phyloP scores from a whole-genome alignment of 2,113 vertebrate species.

The Pygoscelis antarcticus region DNA sequence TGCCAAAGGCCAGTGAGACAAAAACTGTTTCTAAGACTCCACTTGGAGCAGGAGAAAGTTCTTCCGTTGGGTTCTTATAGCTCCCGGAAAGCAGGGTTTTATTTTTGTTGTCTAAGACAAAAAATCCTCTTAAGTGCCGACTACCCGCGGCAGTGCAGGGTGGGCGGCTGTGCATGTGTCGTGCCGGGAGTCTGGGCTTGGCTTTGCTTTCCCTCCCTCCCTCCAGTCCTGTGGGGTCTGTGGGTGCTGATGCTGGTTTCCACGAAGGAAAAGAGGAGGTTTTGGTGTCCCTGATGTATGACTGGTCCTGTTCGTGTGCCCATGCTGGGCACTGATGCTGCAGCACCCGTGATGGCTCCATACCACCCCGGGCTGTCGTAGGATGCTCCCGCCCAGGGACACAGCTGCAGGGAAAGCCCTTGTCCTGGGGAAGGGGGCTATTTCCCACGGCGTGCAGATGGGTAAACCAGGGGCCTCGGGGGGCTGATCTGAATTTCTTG shows the following conservation, averaged over 20 bases:
- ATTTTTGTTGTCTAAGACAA: conserved; percentile 57
- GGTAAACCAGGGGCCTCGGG: rapidly evolving
- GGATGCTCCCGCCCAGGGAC: not conserved
- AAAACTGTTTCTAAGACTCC: not conserved
- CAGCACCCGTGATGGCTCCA: not conserved
- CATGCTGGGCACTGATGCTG: not conserved
- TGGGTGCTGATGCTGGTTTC: not conserved
- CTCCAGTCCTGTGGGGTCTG: not conserved
- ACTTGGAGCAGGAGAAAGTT: conserved; percentile 43
- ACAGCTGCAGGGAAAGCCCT: not conserved
- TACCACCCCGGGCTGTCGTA: not conserved
- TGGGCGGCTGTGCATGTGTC: rapidly evolving
- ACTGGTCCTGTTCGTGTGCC: rapidly evolving
- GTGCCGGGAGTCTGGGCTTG: not conserved
- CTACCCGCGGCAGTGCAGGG: rapidly evolving
- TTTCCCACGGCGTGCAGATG: not conserved
- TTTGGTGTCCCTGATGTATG: not conserved
- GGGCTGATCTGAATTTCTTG: not conserved
- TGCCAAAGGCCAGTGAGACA: not conserved
- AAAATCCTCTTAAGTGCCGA: conserved; percentile 50
- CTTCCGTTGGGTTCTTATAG: conserved; percentile 48
- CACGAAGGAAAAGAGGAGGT: not conserved
- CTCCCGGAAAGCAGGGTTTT: conserved; percentile 35
- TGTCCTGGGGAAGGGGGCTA: not conserved
- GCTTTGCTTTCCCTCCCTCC: not conserved